Percentiles rank a stretch among this genome's conserved stretches.
Evolutionary conservation across 64 coral and sea anemone genomes (phyloP).

Genomic region (Montipora capricornis): DNA sequence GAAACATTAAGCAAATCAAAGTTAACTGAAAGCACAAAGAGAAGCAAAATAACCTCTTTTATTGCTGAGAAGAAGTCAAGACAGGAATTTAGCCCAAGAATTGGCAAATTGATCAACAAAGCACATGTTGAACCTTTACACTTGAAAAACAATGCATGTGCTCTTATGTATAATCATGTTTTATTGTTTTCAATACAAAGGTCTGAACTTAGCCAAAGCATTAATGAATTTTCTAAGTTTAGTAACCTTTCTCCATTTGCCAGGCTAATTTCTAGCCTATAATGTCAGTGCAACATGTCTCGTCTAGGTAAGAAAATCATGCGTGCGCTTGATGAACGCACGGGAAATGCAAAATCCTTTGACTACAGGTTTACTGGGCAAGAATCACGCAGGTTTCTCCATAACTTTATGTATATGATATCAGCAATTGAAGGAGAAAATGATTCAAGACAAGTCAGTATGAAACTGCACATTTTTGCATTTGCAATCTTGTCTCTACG

Average conservation of each 20-base stretch:
- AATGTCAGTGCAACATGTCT: slow-evolving; percentile 15
- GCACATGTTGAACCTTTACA: slow-evolving; percentile 54
- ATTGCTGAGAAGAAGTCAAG: slow-evolving; percentile 47
- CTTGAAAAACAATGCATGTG: slow-evolving; percentile 42
- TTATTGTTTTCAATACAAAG: background rate
- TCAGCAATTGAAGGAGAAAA: no score
- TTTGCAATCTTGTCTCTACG: no score
- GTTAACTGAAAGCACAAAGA: background rate
- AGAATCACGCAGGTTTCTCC: no score
- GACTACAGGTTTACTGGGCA: slow-evolving; percentile 67
- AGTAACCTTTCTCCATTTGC: slow-evolving; percentile 18
- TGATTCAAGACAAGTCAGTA: no score
- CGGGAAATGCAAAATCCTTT: slow-evolving; percentile 45
- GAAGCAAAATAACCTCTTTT: slow-evolving; percentile 36
- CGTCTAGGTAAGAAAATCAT: slow-evolving; percentile 53
- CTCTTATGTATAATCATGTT: slow-evolving; percentile 1
- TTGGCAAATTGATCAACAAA: slow-evolving; percentile 22
- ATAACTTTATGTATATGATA: no score
- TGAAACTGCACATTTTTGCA: no score
- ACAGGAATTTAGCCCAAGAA: slow-evolving; percentile 47
- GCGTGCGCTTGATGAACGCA: slow-evolving; percentile 66
- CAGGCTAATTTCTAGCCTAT: slow-evolving; percentile 5
- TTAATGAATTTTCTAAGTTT: slow-evolving; percentile 45
- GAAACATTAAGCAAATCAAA: background rate
- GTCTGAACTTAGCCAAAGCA: background rate